These are phyloP conservation scores for Lithophane semibrunnea DNA, from an alignment of 2,888 invertebrate species.

Conservation along the genomic window DNA sequence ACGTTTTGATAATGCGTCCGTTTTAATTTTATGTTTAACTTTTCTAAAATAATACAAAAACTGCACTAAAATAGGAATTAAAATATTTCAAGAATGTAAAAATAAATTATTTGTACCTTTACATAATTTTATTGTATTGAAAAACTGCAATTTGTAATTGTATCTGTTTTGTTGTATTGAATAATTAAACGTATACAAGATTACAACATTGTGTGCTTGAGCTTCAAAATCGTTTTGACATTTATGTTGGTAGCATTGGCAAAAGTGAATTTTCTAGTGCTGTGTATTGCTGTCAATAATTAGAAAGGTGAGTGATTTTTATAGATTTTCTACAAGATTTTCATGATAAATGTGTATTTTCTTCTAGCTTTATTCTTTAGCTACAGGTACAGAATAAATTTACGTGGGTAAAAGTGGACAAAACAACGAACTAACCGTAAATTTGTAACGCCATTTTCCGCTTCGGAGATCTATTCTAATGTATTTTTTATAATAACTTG, in stretches of 20 bases:
- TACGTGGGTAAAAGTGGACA: constrained; percentile 11
- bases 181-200: constrained; percentile 55
- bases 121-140: not conserved
- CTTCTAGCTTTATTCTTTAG: constrained; percentile 17
- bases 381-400: constrained; percentile 8
- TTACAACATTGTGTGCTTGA: constrained; percentile 51
- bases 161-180: too few relatives aligned
- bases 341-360: constrained; percentile 37
- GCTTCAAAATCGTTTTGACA: constrained; percentile 54
- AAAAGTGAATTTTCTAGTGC: constrained; percentile 84
- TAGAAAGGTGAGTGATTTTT: constrained; percentile 86
- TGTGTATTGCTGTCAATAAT: constrained; percentile 87
- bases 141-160: not conserved
- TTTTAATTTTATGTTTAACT: not conserved
- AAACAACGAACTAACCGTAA: constrained; percentile 75
- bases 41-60: not conserved
- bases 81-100: not conserved
- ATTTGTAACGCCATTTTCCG: constrained; percentile 88
- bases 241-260: constrained; percentile 62
- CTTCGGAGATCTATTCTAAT: constrained; percentile 80
- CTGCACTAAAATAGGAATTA: not conserved
- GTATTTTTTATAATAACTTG: constrained; percentile 76
- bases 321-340: constrained; percentile 64
- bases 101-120: rapidly evolving
- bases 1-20: not conserved